These are phyloP conservation scores for Chrysomela aeneicollis DNA, from an alignment of 2,888 invertebrate genomes.

Conservation along the genomic window DNA sequence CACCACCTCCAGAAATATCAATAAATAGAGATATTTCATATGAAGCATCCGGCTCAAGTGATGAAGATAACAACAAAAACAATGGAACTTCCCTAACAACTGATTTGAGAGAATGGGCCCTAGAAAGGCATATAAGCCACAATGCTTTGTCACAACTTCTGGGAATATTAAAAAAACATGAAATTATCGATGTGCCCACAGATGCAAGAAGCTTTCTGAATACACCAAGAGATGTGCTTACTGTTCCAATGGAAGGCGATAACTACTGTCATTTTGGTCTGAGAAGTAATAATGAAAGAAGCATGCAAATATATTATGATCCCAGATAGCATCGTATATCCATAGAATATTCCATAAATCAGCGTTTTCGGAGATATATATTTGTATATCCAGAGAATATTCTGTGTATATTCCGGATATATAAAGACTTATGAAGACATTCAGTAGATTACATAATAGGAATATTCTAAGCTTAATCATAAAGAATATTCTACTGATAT, in stretches of 20 bases:
- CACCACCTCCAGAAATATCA: background rate
- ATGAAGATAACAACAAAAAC: background rate
- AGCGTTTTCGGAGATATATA: too few species aligned
- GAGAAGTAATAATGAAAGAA: background rate
- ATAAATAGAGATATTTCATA: background rate
- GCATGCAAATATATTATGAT: background rate
- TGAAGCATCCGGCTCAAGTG: background rate
- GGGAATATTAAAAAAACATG: constrained; percentile 1
- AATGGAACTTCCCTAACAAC: background rate
- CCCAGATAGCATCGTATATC: too few species aligned
- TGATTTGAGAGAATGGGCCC: constrained; percentile 8
- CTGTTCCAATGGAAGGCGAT: constrained; percentile 1
- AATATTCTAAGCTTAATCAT: too few species aligned
- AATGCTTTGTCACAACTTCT: background rate
- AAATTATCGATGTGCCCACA: constrained; percentile 2
- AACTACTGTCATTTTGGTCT: constrained; percentile 1
- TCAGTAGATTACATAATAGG: too few species aligned
- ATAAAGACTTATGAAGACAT: too few species aligned
- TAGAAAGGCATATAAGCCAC: constrained; percentile 13
- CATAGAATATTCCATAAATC: too few species aligned
- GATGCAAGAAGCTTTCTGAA: constrained; percentile 1
- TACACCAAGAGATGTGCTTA: background rate
- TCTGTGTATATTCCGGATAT: too few species aligned
- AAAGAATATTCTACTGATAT: too few species aligned
- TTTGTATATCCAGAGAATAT: too few species aligned